phyloP scores from a whole-genome alignment of 2,888 invertebrate genomes.

The Noctua comes region DNA sequence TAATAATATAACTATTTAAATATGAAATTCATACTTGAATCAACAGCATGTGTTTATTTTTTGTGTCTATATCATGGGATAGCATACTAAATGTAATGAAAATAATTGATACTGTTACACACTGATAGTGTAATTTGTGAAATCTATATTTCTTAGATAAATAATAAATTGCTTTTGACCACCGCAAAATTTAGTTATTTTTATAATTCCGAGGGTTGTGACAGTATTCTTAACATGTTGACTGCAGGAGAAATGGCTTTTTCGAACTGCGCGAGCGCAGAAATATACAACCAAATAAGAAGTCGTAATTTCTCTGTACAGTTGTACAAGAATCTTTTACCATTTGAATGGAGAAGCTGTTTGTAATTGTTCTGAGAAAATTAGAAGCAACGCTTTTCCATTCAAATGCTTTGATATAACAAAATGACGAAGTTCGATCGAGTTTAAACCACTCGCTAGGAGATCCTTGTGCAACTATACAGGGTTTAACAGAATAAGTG shows the following conservation, averaged over 20 bases:
- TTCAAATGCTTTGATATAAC: background rate
- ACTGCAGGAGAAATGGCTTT: background rate
- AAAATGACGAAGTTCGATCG: background rate
- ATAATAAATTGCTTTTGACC: constrained; percentile 11
- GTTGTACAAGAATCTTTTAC: background rate
- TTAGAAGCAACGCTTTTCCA: background rate
- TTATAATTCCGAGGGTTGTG: constrained; percentile 12
- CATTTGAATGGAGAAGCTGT: background rate
- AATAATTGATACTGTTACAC: constrained; percentile 7
- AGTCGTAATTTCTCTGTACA: background rate
- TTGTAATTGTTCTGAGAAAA: background rate
- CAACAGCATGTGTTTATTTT: constrained; percentile 31
- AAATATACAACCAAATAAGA: background rate
- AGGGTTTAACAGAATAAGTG: background rate
- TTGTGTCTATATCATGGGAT: constrained; percentile 7
- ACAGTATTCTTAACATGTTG: constrained; percentile 9
- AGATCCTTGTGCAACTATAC: background rate
- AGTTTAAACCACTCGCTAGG: background rate
- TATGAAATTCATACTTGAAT: constrained; percentile 18
- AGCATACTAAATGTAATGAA: background rate
- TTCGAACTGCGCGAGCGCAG: background rate
- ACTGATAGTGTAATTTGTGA: constrained; percentile 17
- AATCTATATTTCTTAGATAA: constrained; percentile 18
- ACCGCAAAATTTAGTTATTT: background rate
- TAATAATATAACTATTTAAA: constrained; percentile 9